Base-by-base conservation (phyloP, 1,140 invertebrate species). In the Neelides sp. region DNA sequence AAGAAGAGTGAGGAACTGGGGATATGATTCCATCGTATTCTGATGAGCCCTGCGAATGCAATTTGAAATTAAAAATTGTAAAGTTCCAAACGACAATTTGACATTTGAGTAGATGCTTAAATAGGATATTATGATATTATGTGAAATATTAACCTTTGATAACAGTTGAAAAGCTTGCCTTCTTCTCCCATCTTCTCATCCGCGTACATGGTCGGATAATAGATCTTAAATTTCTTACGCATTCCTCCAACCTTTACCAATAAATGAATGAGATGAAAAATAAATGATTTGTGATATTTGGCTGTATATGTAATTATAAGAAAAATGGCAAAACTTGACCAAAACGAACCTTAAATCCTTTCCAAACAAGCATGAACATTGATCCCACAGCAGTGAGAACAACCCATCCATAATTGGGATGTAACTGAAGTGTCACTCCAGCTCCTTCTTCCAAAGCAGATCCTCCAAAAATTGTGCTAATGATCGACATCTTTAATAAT, bases 21-120 rank as follows among this genome's bases (percentile, higher is more conserved):
- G 66, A 41, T 71, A 70, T 30, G 61, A 64, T 57, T 73, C 71
- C 44, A 73, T 57, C 12, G 68, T 71, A 54, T 74, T 73, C 59
- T 73, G 71, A 60, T 74, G 72, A 24, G 70, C 70, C 55, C 72
- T 65, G 39, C 3, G 40, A 10, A 30, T 30, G 7, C 8, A 7
- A 12, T 10, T 7, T 22, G 10, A 27, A 42, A 45, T 32, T 19
- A 13, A 4, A 24, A 49, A 26, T 20, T 46, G n/a, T 15, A 42
- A 13, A 47, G 7, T 19, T 43, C 4, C 13, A 8, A 13, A 36
- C 36, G 22, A 22, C 30, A 34, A 13, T 43, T 7, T 23, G 41
- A 40, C 27, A 10, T 45, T 45, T 28, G 17, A 40, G 17, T 12
- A n/a, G 8, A 34, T n/a, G 8, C 8, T 19, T n/a, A 7, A 39